phyloP scores from a whole-genome alignment of 2,113 vertebrate species.

The Anarhynchus alexandrinus region DNA sequence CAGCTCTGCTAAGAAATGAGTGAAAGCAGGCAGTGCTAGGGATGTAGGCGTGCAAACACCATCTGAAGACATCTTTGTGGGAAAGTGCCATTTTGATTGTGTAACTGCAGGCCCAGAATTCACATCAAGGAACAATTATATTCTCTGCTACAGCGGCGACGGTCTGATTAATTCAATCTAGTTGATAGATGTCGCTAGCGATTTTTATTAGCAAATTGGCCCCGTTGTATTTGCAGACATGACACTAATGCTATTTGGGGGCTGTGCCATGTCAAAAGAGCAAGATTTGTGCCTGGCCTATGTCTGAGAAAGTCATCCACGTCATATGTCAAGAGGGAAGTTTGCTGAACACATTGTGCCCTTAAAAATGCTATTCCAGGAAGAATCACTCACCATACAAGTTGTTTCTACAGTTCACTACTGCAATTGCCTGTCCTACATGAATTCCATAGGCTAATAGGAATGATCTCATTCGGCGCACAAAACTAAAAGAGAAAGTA shows the following conservation, averaged over 20 bases:
- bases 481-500: neutral
- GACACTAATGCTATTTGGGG: neutral
- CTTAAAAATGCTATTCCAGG: slow-evolving; percentile 8
- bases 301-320: neutral
- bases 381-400: neutral
- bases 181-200: neutral
- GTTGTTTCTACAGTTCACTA: neutral
- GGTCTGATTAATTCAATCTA: slow-evolving; percentile 11
- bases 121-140: neutral
- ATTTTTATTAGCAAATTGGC: neutral
- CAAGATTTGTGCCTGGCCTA: neutral
- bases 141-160: neutral
- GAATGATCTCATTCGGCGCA: neutral
- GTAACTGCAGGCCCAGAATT: neutral
- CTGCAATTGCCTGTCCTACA: neutral
- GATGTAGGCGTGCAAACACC: neutral
- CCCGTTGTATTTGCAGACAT: neutral
- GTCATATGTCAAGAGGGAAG: neutral
- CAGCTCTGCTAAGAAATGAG: neutral
- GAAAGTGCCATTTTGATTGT: slow-evolving; percentile 22
- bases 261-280: neutral
- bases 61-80: neutral
- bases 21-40: neutral
- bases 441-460: neutral
- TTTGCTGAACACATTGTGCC: neutral